Conservation (phyloP, 1,140 invertebrate genomes). For the Paraescarpia echinospica region DNA sequence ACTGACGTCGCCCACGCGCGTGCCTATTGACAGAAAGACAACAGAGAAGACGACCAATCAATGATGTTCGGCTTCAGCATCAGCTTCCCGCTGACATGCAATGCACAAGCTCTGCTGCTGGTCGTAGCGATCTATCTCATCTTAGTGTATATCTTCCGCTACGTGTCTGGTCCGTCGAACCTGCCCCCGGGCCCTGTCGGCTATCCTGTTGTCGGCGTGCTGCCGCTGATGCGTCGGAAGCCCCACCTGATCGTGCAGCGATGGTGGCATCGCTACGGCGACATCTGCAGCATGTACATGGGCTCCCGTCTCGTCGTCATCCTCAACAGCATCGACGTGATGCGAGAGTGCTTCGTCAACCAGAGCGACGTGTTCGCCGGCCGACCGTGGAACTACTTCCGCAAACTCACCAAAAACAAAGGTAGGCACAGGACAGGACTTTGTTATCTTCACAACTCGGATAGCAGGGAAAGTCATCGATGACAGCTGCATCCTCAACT, state of each 20-base stretch:
- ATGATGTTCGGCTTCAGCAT: background rate
- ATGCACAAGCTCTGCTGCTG: background rate
- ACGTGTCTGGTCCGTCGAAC: background rate
- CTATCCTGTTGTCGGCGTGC: constrained; percentile 17
- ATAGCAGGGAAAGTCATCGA: background rate
- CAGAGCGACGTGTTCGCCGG: constrained; percentile 4
- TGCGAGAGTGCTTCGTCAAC: constrained; percentile 10
- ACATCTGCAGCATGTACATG: constrained; percentile 17
- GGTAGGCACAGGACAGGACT: background rate
- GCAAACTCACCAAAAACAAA: constrained; percentile 12
- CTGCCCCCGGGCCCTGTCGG: constrained; percentile 20
- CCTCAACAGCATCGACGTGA: background rate
- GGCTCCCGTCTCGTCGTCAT: constrained; percentile 7
- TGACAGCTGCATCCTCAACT: no score
- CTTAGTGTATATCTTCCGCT: background rate
- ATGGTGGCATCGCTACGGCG: constrained; percentile 24
- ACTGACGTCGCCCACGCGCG: background rate
- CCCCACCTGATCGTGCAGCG: constrained; percentile 21
- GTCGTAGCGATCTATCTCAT: background rate
- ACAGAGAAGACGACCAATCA: background rate
- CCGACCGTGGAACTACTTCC: constrained; percentile 9
- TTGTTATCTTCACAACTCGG: background rate
- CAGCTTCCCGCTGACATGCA: background rate
- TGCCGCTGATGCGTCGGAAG: constrained; percentile 6
- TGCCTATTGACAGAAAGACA: constrained; percentile 4